phyloP scores from a whole-genome alignment of 30 jellyfish, hydroid and myxozoan genomes.

The Aurelia aurita complex sp. Pacific region DNA sequence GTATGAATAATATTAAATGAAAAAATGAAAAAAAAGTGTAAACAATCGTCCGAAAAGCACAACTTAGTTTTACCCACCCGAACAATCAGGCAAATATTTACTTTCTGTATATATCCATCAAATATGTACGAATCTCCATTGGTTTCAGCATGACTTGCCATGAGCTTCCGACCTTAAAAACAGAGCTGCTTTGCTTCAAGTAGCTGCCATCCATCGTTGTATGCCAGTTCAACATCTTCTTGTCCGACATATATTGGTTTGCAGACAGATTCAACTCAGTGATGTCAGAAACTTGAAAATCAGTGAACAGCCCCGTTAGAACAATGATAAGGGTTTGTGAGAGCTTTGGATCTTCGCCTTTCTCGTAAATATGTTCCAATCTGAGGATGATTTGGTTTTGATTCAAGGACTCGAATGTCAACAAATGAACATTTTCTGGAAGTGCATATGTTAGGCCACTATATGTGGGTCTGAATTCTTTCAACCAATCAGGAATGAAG shows the following conservation, averaged over 20 bases:
- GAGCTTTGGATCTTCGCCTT: slow-evolving; percentile 76
- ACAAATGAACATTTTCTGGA: slow-evolving; percentile 86
- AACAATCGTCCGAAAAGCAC: too few species aligned
- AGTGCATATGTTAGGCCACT: slow-evolving; percentile 57
- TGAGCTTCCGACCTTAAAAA: slow-evolving; percentile 19
- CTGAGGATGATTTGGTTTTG: slow-evolving; percentile 51
- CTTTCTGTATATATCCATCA: slow-evolving; percentile 7
- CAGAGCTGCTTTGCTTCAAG: neutral
- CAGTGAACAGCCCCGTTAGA: slow-evolving; percentile 71
- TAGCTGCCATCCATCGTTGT: slow-evolving; percentile 23
- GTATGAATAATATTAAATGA: too few species aligned
- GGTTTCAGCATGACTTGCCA: slow-evolving; percentile 58
- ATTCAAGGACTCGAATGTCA: slow-evolving; percentile 76
- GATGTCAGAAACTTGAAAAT: slow-evolving; percentile 59
- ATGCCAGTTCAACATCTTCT: slow-evolving; percentile 81
- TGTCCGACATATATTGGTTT: slow-evolving; percentile 69
- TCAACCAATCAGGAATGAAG: slow-evolving; percentile 57
- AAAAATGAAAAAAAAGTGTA: too few species aligned
- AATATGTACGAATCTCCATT: slow-evolving; percentile 74
- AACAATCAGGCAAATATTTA: neutral
- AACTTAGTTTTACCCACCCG: too few species aligned
- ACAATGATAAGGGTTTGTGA: slow-evolving; percentile 61
- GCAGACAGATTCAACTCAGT: slow-evolving; percentile 88
- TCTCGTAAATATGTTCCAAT: slow-evolving; percentile 78
- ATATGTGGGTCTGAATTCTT: slow-evolving; percentile 60